Conservation (phyloP, 2,113 vertebrate species). For the Ochotona princeps region DNA sequence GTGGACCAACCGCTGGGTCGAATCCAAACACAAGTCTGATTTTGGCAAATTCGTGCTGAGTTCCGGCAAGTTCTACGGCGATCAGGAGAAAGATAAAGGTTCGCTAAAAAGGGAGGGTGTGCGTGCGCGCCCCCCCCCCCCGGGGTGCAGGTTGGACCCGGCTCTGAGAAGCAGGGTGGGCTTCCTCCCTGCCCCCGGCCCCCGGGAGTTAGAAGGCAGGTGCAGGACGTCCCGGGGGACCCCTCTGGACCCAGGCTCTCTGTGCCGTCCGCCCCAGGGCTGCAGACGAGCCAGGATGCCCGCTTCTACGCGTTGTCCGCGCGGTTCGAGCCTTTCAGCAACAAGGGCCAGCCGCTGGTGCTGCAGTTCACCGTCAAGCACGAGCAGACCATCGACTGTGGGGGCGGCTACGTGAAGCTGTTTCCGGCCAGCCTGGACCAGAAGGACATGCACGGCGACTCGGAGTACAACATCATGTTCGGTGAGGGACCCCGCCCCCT, state of each 20-base stretch:
- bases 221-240: too few relatives aligned
- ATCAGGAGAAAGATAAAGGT: conserved; percentile 97
- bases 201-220: too few relatives aligned
- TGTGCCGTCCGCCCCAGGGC: conserved; percentile 74
- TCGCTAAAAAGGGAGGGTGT: not conserved
- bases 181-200: too few relatives aligned
- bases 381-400: conserved; percentile 90
- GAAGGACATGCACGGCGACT: conserved; percentile 89
- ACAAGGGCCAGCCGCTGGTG: conserved; percentile 85
- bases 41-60: conserved; percentile 93
- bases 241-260: too few relatives aligned
- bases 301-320: conserved; percentile 88
- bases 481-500: conserved; percentile 76
- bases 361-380: conserved; percentile 91
- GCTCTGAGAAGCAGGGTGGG: too few relatives aligned
- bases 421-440: conserved; percentile 86
- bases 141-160: too few relatives aligned
- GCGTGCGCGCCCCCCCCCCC: too few relatives aligned
- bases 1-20: conserved; percentile 93
- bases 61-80: conserved; percentile 94
- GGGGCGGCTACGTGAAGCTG: conserved; percentile 89
- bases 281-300: conserved; percentile 89
- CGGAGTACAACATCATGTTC: conserved; percentile 90
- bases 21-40: conserved; percentile 95
- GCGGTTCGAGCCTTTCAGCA: conserved; percentile 87